A percentile compares a stretch with the other conserved stretches of the same genome.
These are phyloP conservation scores for Patiria pectinifera DNA, from an alignment of 53 echinoderm and acorn worm species.

Conservation along the genomic window DNA sequence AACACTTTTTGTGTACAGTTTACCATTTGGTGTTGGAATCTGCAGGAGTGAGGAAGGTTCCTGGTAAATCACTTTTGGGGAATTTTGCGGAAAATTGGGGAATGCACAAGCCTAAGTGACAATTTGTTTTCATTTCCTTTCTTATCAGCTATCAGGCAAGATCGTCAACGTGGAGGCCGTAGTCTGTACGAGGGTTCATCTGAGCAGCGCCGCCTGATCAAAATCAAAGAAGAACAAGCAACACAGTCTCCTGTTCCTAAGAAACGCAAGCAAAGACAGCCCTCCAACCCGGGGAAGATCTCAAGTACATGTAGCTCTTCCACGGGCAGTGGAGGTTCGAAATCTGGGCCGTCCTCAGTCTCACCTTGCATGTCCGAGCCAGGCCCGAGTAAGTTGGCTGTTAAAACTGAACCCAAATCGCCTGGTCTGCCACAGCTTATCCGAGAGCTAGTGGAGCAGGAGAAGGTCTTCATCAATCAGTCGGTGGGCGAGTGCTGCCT, in stretches of 20 bases:
- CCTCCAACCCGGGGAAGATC: not conserved
- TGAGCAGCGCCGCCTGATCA: conserved; percentile 65
- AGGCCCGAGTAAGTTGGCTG: not conserved
- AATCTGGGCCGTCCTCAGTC: not conserved
- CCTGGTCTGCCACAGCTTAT: conserved; percentile 15
- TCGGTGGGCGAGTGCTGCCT: conserved; percentile 60
- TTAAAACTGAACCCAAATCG: not conserved
- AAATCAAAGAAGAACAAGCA: conserved; percentile 31
- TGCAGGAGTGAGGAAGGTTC: no score
- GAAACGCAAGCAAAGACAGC: conserved; percentile 48
- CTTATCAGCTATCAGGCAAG: conserved; percentile 75
- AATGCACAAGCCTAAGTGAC: not conserved
- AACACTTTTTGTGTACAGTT: no score
- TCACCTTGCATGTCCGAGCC: not conserved
- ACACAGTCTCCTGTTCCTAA: not conserved
- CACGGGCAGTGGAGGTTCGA: not conserved
- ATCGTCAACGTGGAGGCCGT: conserved; percentile 85
- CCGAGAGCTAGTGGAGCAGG: conserved; percentile 40
- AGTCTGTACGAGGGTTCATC: conserved; percentile 89
- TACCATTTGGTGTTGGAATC: no score
- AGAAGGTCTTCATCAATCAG: conserved; percentile 54
- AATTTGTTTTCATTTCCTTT: not conserved
- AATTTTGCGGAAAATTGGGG: not conserved
- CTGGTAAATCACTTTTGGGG: no score
- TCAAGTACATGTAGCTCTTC: no score